Base-by-base conservation (phyloP, 2,888 invertebrate genomes). In the Philaethria dido region DNA sequence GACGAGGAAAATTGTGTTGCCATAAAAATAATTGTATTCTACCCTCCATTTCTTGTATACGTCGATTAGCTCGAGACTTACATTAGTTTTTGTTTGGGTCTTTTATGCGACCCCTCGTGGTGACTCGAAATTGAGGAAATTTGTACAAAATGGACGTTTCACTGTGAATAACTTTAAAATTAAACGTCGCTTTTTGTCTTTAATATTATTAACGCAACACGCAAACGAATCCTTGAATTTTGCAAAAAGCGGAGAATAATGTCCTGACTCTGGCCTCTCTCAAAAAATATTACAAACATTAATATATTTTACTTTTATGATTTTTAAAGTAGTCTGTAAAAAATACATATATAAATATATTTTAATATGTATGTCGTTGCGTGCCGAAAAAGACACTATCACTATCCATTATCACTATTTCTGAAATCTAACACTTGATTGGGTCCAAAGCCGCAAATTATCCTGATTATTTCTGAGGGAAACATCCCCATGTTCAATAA, bases 1-100 rank as follows among this genome's bases (percentile, higher is more conserved):
- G 88, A 89, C 88, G 84, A 83, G 87, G 89, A 89, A 91, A 92
- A 92, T 92, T 90, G 91, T 91, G 92, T 89, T 89, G 90, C 92
- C 85, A 91, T 92, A 92, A 92, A 92, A 92, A 90, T 92, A 92
- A 91, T 90, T 87, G 89, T 85, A 85, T 88, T 90, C 86, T 84
- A 82, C 84, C 86, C 82, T 81, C 67, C 62, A 66, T 66, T 73
- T 69, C 74, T 73, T 68, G 64, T 73, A 60, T 60, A 69, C 72
- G 72, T 68, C 74, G 74, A 74, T 74, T 74, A 74, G 70, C 66
- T 67, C 33, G 70, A 66, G 67, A 65, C 68, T 68, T 47, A 70
- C 62, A 62, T 73, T 73, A 69, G 69, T 70, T 69, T 68, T 70
- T 70, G 66, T 68, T 70, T 68, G 68, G 63, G 60, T 63, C 69